Evolutionary conservation across 2,113 vertebrate genomes (phyloP).

Genomic region (Paracanthobrama guichenoti): DNA sequence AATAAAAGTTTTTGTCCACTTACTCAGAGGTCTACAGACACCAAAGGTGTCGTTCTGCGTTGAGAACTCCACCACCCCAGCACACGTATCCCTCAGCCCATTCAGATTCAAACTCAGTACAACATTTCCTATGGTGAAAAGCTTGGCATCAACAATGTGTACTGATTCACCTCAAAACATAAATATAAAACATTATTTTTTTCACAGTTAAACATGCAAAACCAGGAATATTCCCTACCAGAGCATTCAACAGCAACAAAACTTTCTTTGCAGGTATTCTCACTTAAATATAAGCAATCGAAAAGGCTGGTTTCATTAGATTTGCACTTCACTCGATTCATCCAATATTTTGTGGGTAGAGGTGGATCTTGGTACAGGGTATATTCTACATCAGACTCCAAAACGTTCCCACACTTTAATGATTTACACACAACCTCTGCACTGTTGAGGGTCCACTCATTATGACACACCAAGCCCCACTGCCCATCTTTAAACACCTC

Average conservation of each 20-base stretch:
- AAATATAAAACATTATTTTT: neutral
- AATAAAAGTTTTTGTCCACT: conserved; percentile 30
- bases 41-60: neutral
- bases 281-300: neutral
- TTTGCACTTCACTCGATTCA: conserved; percentile 28
- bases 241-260: conserved; percentile 50
- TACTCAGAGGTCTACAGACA: conserved; percentile 59
- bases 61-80: conserved; percentile 58
- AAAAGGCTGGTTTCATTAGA: conserved; percentile 17
- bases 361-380: neutral
- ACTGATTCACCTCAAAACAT: neutral
- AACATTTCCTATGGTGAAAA: conserved; percentile 49
- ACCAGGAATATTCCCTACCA: conserved; percentile 28
- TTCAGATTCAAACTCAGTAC: conserved; percentile 35
- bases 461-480: conserved; percentile 57
- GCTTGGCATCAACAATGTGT: neutral
- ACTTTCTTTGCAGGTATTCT: fast-evolving
- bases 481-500: fast-evolving
- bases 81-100: conserved; percentile 40
- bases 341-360: neutral
- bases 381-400: fast-evolving
- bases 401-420: neutral
- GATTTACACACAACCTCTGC: conserved; percentile 62
- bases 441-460: conserved; percentile 31
- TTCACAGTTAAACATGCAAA: neutral